Evolutionary conservation across 2,113 vertebrate genomes (phyloP), one percentile per base, ranked within the genome.

Genomic region (Pangasianodon gigas): DNA sequence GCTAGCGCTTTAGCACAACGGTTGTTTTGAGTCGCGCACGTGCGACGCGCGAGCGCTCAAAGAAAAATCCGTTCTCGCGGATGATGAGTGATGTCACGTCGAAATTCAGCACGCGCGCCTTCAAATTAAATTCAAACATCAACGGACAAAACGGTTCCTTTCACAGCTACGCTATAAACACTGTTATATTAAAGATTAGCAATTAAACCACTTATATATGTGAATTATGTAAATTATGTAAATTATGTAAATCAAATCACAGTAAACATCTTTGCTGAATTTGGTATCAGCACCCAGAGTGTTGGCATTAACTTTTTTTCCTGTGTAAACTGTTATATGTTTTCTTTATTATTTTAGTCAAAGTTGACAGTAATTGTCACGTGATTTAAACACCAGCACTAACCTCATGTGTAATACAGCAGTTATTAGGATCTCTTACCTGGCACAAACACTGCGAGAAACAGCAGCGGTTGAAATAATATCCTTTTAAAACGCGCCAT

Each of bases 401-500:
- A 58, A 58, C 56, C 62, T 29, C 1, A 46, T 6, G 46, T 6
- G 46, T 46, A 46, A 10, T 29, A 16, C 13, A 71, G 29, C 67
- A 37, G 29, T 2, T 71, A 41, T 37, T 44, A 44, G 37, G 2
- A n/a, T n/a, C 14, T 37, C 94, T 94, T 91, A 97, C 96, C 96
- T 95, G 94, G 93, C 29, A 96, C 91, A 90, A 95, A 93, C 75
- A 94, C 52, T 10, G 93, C 88, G 41, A 94, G 85, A 87, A 95
- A 82, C 94, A 96, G 95, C 94, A 94, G 88, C 75, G 91, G 96
- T 93, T 94, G 95, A 88, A 93, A 92, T 90, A 94, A 88, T 91
- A 90, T 95, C 95, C 94, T 90, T 93, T 93, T 93, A 84, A 94
- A 92, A 90, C 88, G 93, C 93, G 94, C 96, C 96, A 96, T 97